Percentiles rank a stretch among this genome's conserved stretches.
Evolutionary conservation across 1,140 invertebrate species (phyloP).

Genomic region (Caenorhabditis latens): DNA sequence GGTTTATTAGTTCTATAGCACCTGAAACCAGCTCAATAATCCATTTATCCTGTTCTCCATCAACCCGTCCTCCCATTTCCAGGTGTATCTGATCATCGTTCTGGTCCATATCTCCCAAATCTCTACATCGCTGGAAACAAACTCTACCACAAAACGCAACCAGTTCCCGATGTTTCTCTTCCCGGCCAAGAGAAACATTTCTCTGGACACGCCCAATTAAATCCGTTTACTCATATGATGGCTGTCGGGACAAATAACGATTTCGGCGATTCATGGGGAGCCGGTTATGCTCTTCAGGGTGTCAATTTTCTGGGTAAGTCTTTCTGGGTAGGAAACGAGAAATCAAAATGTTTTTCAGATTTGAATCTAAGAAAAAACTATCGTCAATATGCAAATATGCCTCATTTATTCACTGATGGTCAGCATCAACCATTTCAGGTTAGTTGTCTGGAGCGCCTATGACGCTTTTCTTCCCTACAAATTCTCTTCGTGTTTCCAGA

Average conservation of each 20-base stretch:
- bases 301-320: constrained; percentile 60
- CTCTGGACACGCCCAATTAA: constrained; percentile 62
- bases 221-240: constrained; percentile 63
- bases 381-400: constrained; percentile 60
- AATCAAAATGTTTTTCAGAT: constrained; percentile 28
- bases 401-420: constrained; percentile 59
- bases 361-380: constrained; percentile 58
- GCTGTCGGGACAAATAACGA: constrained; percentile 56
- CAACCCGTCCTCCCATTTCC: neutral
- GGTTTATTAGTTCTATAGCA: no score
- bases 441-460: neutral
- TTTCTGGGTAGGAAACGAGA: neutral
- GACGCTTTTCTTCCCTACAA: neutral
- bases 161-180: constrained; percentile 63
- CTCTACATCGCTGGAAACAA: constrained; percentile 65
- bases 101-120: constrained; percentile 63
- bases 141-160: constrained; percentile 62
- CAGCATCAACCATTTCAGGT: constrained; percentile 60
- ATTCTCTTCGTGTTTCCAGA: constrained; percentile 1
- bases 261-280: constrained; percentile 63
- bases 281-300: constrained; percentile 63
- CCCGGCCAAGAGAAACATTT: constrained; percentile 64
- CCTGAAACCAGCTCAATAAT: no score
- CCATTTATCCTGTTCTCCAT: no score
- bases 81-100: constrained; percentile 64